Evolutionary conservation across 2,888 invertebrate species (phyloP).

Genomic region (Conops quadrifasciatus): DNA sequence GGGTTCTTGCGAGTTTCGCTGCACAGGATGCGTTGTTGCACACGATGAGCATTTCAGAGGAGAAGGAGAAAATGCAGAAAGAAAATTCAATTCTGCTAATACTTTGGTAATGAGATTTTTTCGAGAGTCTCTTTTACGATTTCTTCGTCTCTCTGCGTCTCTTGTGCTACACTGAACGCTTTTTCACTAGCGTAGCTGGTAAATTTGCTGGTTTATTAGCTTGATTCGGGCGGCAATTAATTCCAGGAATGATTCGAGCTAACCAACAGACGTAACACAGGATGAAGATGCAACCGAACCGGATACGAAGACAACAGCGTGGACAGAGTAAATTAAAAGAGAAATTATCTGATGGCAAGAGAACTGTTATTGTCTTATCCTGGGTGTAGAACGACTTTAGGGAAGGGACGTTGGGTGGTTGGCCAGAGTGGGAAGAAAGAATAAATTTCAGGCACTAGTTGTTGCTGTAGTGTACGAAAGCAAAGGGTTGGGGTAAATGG

Average conservation of each 20-base stretch:
- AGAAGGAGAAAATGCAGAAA: too few species aligned
- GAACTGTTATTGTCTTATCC: too few species aligned
- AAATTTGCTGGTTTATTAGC: constrained; percentile 58
- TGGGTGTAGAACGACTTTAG: too few species aligned
- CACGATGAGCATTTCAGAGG: neutral
- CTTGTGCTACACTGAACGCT: too few species aligned
- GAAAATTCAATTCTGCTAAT: too few species aligned
- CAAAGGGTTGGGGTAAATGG: too few species aligned
- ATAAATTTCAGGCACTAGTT: too few species aligned
- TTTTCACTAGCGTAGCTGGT: constrained; percentile 46
- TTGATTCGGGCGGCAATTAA: constrained; percentile 58
- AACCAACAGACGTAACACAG: neutral
- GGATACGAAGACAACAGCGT: neutral
- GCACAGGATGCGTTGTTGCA: neutral
- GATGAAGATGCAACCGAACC: neutral
- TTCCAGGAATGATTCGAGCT: constrained; percentile 39
- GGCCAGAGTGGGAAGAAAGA: too few species aligned
- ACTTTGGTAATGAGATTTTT: neutral
- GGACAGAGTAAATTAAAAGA: neutral
- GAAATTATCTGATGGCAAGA: neutral
- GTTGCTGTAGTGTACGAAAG: too few species aligned
- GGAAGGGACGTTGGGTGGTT: too few species aligned
- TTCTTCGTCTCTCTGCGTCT: neutral
- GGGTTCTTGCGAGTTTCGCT: neutral
- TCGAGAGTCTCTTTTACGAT: neutral